phyloP scores from a whole-genome alignment of 2,113 vertebrate genomes.

The Paramisgurnus dabryanus region DNA sequence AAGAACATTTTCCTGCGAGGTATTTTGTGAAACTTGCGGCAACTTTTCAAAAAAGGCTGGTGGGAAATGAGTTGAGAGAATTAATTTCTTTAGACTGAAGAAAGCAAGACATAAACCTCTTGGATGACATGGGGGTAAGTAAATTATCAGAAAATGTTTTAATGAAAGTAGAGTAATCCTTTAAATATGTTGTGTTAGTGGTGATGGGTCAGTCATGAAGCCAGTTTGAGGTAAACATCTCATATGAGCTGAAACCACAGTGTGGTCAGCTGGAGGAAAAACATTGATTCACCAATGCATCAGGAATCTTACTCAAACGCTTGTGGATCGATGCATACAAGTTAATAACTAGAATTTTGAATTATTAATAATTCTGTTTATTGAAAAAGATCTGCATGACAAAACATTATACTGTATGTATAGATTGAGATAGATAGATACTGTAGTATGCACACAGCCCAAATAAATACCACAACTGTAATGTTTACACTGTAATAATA shows the following conservation, averaged over 20 bases:
- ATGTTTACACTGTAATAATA: too few species aligned
- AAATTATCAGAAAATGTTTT: too few species aligned
- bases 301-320: not conserved
- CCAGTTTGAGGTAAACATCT: conserved; percentile 1
- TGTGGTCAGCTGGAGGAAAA: not conserved
- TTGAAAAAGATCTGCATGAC: not conserved
- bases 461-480: too few species aligned
- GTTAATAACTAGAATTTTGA: not conserved
- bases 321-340: not conserved
- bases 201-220: not conserved
- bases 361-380: not conserved
- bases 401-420: not conserved
- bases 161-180: too few species aligned
- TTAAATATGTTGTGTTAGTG: not conserved
- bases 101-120: too few species aligned
- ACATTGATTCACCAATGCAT: not conserved
- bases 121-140: too few species aligned
- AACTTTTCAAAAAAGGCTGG: too few species aligned
- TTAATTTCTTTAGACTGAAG: too few species aligned
- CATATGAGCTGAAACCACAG: not conserved
- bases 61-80: too few species aligned
- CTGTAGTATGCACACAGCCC: not conserved
- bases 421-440: not conserved
- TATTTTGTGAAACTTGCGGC: too few species aligned
- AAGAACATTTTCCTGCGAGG: too few species aligned